A percentile compares a stretch with the other conserved stretches of the same genome.
Evolutionary conservation across 2,113 vertebrate genomes (phyloP).

Genomic region (Oceanites oceanicus): DNA sequence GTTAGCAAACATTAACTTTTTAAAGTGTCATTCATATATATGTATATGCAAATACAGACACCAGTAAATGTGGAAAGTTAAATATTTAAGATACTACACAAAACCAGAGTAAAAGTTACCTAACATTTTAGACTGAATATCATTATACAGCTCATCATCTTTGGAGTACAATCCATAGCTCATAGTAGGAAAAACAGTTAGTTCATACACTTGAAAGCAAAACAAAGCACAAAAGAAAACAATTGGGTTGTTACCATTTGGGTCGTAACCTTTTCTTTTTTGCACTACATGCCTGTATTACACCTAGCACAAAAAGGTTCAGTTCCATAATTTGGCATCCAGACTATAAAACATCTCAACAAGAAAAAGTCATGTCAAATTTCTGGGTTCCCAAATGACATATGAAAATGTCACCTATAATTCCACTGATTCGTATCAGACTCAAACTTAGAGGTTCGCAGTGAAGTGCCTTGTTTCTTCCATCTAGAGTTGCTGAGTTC

Average conservation of each 20-base stretch:
- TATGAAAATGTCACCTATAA: not conserved
- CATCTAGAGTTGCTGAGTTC: not conserved
- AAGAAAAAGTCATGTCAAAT: not conserved
- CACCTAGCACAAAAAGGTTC: not conserved
- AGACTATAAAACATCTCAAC: not conserved
- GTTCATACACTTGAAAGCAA: not conserved
- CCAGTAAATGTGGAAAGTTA: not conserved
- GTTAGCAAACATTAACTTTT: slow-evolving; percentile 68
- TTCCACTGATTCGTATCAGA: not conserved
- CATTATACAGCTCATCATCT: not conserved
- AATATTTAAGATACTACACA: not conserved
- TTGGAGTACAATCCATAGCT: not conserved
- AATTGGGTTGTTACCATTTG: not conserved
- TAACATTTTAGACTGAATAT: not conserved
- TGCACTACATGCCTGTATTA: rapidly evolving
- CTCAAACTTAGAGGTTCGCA: not conserved
- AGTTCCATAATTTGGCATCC: not conserved
- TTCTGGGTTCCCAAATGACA: not conserved
- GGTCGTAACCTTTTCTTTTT: not conserved
- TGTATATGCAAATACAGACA: slow-evolving; percentile 14
- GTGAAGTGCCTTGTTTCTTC: not conserved
- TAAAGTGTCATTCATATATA: slow-evolving; percentile 20
- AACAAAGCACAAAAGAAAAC: not conserved
- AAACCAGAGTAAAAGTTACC: not conserved
- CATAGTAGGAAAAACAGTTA: not conserved